A percentile compares a stretch with the other conserved stretches of the same genome.
phyloP scores from a whole-genome alignment of 2,888 invertebrate species.

The Ennomos erosarius region DNA sequence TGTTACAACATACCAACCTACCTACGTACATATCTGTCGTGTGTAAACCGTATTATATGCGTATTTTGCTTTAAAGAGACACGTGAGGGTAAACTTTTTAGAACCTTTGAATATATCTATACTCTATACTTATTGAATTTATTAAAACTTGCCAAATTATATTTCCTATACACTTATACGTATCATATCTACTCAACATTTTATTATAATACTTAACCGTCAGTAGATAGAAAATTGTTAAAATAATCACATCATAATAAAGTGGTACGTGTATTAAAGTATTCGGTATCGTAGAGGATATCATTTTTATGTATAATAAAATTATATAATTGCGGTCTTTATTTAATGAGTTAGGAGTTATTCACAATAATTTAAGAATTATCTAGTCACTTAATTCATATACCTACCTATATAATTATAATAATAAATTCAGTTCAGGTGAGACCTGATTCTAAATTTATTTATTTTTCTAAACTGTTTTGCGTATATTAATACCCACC shows the following conservation, averaged over 20 bases:
- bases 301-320: too few species aligned
- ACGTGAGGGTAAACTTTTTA: conserved; percentile 23
- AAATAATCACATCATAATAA: conserved; percentile 7
- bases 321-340: too few species aligned
- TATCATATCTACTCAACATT: conserved; percentile 25
- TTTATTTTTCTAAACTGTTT: conserved; percentile 7
- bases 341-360: too few species aligned
- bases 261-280: background rate
- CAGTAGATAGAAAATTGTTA: conserved; percentile 19
- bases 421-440: conserved; percentile 7
- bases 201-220: conserved; percentile 11
- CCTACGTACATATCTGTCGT: conserved; percentile 12
- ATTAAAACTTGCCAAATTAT: conserved; percentile 25
- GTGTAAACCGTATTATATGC: background rate
- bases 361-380: too few species aligned
- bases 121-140: background rate
- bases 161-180: conserved; percentile 15
- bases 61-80: conserved; percentile 8
- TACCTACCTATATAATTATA: background rate
- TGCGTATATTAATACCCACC: background rate
- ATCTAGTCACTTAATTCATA: too few species aligned
- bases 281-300: conserved; percentile 3
- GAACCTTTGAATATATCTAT: conserved; percentile 2
- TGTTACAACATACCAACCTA: background rate
- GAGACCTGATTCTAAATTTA: conserved; percentile 8